A percentile compares a stretch with the other conserved stretches of the same genome.
Conservation (phyloP, 2,888 invertebrate species). For the Barypeithes pellucidus region DNA sequence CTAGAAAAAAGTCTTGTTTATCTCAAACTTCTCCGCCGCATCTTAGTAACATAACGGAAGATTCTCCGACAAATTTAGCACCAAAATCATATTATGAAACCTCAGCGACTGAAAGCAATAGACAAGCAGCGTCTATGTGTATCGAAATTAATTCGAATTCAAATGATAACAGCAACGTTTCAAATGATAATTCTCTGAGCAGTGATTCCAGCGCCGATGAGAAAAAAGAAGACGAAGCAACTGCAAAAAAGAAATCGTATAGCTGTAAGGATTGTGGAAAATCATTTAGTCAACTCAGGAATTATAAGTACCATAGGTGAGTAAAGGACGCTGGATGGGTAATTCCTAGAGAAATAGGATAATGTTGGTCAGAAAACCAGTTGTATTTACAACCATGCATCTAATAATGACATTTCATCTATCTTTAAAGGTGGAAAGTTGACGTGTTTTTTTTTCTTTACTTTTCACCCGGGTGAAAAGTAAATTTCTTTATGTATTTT, state of each 20-base stretch:
- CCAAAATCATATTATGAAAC: neutral
- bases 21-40: neutral
- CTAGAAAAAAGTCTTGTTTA: neutral
- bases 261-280: conserved; percentile 86
- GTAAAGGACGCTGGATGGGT: too few relatives aligned
- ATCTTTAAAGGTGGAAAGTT: too few relatives aligned
- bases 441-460: too few relatives aligned
- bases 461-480: too few relatives aligned
- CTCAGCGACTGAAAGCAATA: neutral
- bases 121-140: neutral
- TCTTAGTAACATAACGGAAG: neutral
- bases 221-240: conserved; percentile 41
- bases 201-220: conserved; percentile 51
- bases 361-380: too few relatives aligned
- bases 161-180: conserved; percentile 25
- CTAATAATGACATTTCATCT: too few relatives aligned
- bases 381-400: too few relatives aligned
- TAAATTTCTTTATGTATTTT: too few relatives aligned
- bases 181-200: conserved; percentile 38
- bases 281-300: conserved; percentile 86
- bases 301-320: conserved; percentile 85
- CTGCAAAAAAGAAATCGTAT: conserved; percentile 72
- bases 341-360: too few relatives aligned
- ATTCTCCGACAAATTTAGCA: conserved; percentile 1
- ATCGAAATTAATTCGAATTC: conserved; percentile 22